Conservation (phyloP, 2,797 vertebrate genomes). For the Mastacembelus armatus region DNA sequence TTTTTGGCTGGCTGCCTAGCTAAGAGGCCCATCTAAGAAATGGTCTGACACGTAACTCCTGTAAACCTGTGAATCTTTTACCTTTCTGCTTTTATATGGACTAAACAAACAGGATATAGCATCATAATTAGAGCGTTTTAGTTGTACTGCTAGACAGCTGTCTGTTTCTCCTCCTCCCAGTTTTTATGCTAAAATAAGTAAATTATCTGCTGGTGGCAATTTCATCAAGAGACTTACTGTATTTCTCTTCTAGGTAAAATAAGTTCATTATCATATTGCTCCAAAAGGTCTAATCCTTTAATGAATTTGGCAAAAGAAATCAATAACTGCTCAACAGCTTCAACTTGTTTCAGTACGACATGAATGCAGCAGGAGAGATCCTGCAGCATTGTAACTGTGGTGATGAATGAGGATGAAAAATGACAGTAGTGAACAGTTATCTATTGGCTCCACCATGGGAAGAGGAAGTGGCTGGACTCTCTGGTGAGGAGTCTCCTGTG, state of each 20-base stretch:
- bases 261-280: background rate
- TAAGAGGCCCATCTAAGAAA: background rate
- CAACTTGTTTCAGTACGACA: conserved; percentile 25
- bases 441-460: conserved; percentile 59
- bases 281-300: background rate
- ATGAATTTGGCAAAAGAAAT: too few relatives aligned
- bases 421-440: conserved; percentile 50
- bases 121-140: background rate
- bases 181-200: conserved; percentile 7
- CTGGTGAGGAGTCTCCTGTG: conserved; percentile 42
- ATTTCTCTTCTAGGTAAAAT: background rate
- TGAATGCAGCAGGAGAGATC: conserved; percentile 61
- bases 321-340: too few relatives aligned
- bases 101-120: background rate
- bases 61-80: background rate
- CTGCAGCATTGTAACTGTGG: conserved; percentile 25
- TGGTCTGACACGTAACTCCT: background rate
- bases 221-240: conserved; percentile 13
- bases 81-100: background rate
- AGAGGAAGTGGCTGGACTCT: conserved; percentile 64
- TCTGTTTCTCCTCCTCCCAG: background rate
- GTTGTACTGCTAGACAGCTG: background rate
- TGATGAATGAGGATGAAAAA: conserved; percentile 47
- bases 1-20: background rate
- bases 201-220: background rate